Evolutionary conservation across 2,888 invertebrate species (phyloP), one percentile per base, ranked within the genome.

Genomic region (Zygothrica quintamaculata): DNA sequence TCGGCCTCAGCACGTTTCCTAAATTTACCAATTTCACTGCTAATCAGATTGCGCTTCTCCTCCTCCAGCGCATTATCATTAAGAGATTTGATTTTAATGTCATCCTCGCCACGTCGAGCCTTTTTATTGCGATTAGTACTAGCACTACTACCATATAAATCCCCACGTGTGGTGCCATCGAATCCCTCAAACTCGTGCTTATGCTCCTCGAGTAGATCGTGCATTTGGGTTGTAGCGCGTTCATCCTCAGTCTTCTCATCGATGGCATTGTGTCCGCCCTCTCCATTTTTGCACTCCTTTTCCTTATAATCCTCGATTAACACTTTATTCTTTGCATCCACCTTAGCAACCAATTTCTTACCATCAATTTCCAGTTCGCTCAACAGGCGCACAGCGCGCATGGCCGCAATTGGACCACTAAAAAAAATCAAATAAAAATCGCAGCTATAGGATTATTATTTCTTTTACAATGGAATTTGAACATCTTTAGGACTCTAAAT

Each of bases 1-100:
- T 91, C 90, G 13, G 90, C 91, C 65, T 91, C 91, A 11, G 91
- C 98, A 78, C 97, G 96, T 92, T 98, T 98, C 69, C 99, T 94
- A 92, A 99, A 99, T 92, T 97, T 98, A 86, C 97, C 97, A 91
- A 99, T 99, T 93, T 99, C 99, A 84, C 98, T 94, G 88, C 97
- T 97, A 82, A 99, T 99, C 81, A 99, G 94, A 91, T 98, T 97
- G 44, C 98, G 95, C 91, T 98, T 98, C 89, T 98, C 98, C 92
- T 98, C 98, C 89, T 99, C 99, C 65, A 98, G 95, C 90, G 97
- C 97, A 25, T 96, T 95, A 87, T 96, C 96, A 82, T 96, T 96
- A 26, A 96, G 92, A 61, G 94, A 93, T 86, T 94, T 94, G 42
- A 89, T 84, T 60, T 90, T 90, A 0, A 87, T 62, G 53, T 90